A percentile compares a stretch with the other conserved stretches of the same genome.
These are phyloP conservation scores for Scytalopus superciliaris DNA, from an alignment of 2,113 vertebrate genomes.

Conservation along the genomic window DNA sequence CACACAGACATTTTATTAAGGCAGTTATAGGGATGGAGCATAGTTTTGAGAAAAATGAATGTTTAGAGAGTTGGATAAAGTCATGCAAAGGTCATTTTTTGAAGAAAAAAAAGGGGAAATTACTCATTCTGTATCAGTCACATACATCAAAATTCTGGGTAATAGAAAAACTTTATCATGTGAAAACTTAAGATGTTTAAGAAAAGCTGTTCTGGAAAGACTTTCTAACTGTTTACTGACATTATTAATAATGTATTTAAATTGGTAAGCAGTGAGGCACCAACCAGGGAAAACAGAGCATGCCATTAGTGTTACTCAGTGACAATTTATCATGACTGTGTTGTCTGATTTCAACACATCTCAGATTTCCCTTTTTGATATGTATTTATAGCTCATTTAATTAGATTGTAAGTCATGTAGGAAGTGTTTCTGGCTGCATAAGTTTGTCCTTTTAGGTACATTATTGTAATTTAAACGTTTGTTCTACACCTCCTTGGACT, in stretches of 20 bases:
- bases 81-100: background rate
- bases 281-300: background rate
- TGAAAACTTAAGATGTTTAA: background rate
- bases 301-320: background rate
- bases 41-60: background rate
- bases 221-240: background rate
- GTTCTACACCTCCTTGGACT: background rate
- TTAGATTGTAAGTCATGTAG: background rate
- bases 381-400: background rate
- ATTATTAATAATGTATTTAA: background rate
- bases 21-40: background rate
- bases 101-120: background rate
- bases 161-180: background rate
- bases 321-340: background rate
- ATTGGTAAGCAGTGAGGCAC: background rate
- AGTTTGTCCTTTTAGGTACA: background rate
- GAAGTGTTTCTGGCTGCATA: background rate
- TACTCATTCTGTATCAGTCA: background rate
- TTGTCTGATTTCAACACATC: background rate
- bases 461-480: background rate
- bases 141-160: background rate
- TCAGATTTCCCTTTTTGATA: background rate
- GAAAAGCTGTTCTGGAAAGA: background rate
- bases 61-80: background rate
- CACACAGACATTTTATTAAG: background rate